A percentile compares a stretch with the other conserved stretches of the same genome.
Evolutionary conservation across 1,140 invertebrate genomes (phyloP).

Genomic region (Stegodyphus dumicola): DNA sequence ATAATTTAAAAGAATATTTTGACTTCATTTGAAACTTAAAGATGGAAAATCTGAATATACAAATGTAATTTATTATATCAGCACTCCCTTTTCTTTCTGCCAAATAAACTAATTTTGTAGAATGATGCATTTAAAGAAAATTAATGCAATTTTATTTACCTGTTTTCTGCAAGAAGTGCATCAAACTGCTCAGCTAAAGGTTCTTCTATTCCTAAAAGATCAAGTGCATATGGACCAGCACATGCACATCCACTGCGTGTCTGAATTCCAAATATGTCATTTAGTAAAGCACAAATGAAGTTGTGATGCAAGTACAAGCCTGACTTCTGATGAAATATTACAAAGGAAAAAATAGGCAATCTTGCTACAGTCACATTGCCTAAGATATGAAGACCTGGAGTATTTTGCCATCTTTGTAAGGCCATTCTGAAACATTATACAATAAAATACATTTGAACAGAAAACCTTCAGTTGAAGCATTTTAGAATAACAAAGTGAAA

Average conservation of each 20-base stretch:
- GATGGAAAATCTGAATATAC: no score
- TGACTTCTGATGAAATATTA: constrained; percentile 80
- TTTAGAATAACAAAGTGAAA: no score
- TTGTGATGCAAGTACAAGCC: constrained; percentile 90
- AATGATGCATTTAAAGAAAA: constrained; percentile 1
- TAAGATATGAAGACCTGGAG: constrained; percentile 82
- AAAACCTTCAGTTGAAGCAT: no score
- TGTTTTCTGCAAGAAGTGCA: constrained; percentile 79
- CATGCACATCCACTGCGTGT: constrained; percentile 86
- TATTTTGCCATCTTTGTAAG: constrained; percentile 69
- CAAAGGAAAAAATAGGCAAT: constrained; percentile 86
- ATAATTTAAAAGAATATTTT: no score
- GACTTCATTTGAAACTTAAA: no score
- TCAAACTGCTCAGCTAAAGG: constrained; percentile 82
- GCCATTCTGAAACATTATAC: constrained; percentile 12
- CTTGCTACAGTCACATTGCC: constrained; percentile 78
- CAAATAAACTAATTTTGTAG: no score
- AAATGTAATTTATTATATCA: no score
- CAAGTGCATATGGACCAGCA: constrained; percentile 85
- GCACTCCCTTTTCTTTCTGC: no score
- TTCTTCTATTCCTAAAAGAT: constrained; percentile 84
- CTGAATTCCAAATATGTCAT: constrained; percentile 93
- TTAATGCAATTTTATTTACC: constrained; percentile 68
- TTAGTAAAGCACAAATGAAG: constrained; percentile 86
- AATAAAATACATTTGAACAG: neutral